A percentile compares a stretch with the other conserved stretches of the same genome.
Conservation (phyloP, 2,888 invertebrate species). For the Salticus scenicus region DNA sequence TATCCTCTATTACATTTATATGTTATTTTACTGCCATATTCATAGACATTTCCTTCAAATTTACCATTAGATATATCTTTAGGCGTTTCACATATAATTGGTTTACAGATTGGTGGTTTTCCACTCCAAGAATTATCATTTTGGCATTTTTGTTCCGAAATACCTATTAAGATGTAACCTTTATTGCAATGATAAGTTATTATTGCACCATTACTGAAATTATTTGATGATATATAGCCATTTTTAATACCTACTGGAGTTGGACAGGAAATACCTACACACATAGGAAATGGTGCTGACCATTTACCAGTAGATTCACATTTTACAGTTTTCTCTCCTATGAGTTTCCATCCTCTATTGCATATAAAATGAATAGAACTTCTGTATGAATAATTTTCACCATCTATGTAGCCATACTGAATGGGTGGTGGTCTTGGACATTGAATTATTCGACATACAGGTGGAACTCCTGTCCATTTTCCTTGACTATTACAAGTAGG, state of each 20-base stretch:
- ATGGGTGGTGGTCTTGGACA: constrained; percentile 51
- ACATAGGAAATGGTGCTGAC: constrained; percentile 71
- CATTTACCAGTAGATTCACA: constrained; percentile 61
- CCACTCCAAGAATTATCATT: constrained; percentile 71
- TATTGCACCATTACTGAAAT: constrained; percentile 61
- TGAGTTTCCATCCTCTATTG: constrained; percentile 58
- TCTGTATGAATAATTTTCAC: constrained; percentile 41
- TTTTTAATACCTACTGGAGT: constrained; percentile 72
- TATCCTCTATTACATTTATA: constrained; percentile 70
- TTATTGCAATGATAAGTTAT: constrained; percentile 67
- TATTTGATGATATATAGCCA: constrained; percentile 68
- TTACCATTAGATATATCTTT: constrained; percentile 62
- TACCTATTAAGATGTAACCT: constrained; percentile 74
- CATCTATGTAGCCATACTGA: constrained; percentile 58
- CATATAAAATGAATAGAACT: constrained; percentile 48
- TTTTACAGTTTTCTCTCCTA: constrained; percentile 47
- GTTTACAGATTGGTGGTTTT: constrained; percentile 71
- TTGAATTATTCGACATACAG: constrained; percentile 45
- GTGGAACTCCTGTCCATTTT: constrained; percentile 58
- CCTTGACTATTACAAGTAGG: constrained; percentile 54
- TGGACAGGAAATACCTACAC: constrained; percentile 73
- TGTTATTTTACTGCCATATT: constrained; percentile 59
- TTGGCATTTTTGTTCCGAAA: constrained; percentile 70
- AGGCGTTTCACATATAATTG: constrained; percentile 71
- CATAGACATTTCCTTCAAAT: constrained; percentile 43